phyloP scores from a whole-genome alignment of 2,113 vertebrate genomes.

The Dicentrarchus labrax region DNA sequence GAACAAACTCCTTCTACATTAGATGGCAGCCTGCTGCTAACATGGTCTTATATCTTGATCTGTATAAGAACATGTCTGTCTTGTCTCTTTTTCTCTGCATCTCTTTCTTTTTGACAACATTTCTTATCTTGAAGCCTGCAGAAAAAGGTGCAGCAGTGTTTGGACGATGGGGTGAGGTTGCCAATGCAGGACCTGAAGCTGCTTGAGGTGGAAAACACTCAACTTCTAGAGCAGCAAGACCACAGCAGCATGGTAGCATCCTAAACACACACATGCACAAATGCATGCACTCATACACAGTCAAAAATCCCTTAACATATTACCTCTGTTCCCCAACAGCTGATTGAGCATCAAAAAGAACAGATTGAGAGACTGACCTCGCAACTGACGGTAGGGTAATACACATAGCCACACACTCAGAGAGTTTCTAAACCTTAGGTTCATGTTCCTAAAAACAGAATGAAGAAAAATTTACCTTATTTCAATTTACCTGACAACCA shows the following conservation, averaged over 20 bases:
- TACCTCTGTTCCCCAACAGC: conserved; percentile 76
- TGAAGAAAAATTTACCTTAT: neutral
- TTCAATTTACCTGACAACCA: too few species aligned
- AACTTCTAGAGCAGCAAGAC: conserved; percentile 88
- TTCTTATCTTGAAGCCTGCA: conserved; percentile 84
- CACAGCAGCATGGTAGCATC: conserved; percentile 87
- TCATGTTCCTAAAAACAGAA: neutral
- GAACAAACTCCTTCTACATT: neutral
- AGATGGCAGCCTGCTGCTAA: neutral
- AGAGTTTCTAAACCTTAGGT: neutral
- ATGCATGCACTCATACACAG: neutral
- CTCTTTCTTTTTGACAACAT: neutral
- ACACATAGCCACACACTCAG: neutral
- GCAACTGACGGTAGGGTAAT: conserved; percentile 87
- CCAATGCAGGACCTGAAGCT: conserved; percentile 94
- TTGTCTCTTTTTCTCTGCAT: neutral
- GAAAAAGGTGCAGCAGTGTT: conserved; percentile 94
- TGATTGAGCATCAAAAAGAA: conserved; percentile 91
- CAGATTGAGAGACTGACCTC: conserved; percentile 88
- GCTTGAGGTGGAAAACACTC: conserved; percentile 91
- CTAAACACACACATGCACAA: neutral
- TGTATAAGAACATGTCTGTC: neutral
- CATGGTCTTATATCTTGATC: neutral
- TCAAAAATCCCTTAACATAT: neutral
- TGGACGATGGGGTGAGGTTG: conserved; percentile 94